Evolutionary conservation across 2,797 vertebrate genomes (phyloP).

Genomic region (Notamacropus eugenii): DNA sequence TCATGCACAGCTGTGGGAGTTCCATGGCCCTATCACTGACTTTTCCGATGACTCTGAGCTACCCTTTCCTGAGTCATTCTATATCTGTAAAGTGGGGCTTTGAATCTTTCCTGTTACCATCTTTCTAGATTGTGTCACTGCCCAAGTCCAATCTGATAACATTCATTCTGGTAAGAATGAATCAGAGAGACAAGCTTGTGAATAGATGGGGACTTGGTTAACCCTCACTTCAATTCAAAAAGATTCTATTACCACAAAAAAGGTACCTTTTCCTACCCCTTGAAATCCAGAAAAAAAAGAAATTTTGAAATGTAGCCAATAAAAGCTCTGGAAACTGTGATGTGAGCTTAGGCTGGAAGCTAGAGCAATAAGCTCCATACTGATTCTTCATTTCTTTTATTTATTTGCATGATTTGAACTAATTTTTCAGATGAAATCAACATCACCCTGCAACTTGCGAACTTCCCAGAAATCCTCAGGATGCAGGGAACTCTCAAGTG

Average conservation of each 20-base stretch:
- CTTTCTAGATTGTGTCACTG: not conserved
- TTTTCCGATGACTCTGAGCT: not conserved
- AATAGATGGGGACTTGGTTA: constrained; percentile 12
- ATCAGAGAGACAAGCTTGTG: not conserved
- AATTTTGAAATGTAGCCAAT: constrained; percentile 74
- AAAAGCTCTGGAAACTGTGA: constrained; percentile 73
- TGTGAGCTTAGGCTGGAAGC: constrained; percentile 74
- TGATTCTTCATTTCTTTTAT: constrained; percentile 77
- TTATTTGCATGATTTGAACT: constrained; percentile 81
- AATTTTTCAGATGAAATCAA: constrained; percentile 80
- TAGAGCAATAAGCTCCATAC: constrained; percentile 67
- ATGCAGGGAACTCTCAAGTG: not conserved
- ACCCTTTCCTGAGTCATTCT: not conserved
- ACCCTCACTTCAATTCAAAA: not conserved
- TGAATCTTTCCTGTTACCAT: not conserved
- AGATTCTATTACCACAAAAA: constrained; percentile 30
- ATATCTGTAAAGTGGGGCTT: not conserved
- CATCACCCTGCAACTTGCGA: constrained; percentile 73
- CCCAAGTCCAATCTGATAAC: not conserved
- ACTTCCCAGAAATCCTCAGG: constrained; percentile 75
- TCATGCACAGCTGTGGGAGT: not conserved
- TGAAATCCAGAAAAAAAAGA: constrained; percentile 67
- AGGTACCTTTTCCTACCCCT: constrained; percentile 32
- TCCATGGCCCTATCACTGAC: not conserved
- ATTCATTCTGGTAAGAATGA: not conserved